These are phyloP conservation scores for Rhysida immarginata DNA, from an alignment of 1,140 invertebrate genomes.

Conservation along the genomic window DNA sequence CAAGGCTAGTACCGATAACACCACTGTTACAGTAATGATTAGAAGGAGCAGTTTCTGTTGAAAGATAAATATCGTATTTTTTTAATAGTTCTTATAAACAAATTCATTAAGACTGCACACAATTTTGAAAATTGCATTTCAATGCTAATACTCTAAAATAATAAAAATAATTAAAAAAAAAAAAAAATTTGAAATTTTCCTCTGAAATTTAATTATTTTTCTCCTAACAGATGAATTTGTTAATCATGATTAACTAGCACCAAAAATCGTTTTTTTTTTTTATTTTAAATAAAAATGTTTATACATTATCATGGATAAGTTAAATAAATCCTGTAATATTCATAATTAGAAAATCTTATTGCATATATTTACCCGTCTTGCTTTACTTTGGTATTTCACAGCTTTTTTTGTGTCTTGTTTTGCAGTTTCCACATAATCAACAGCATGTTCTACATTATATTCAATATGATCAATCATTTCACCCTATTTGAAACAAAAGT, in stretches of 20 bases:
- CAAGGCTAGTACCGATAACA: background rate
- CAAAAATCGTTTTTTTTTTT: no score
- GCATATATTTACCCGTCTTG: slow-evolving; percentile 36
- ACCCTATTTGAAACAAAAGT: slow-evolving; percentile 12
- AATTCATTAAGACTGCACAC: no score
- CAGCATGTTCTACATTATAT: slow-evolving; percentile 22
- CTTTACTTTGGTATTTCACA: slow-evolving; percentile 44
- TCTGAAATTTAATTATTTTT: background rate
- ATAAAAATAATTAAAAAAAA: background rate
- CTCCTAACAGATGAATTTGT: background rate
- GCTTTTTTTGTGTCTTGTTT: slow-evolving; percentile 46
- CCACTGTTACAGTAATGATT: background rate
- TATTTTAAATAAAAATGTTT: background rate
- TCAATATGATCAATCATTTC: slow-evolving; percentile 26
- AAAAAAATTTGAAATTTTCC: background rate
- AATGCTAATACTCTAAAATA: background rate
- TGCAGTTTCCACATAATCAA: slow-evolving; percentile 26
- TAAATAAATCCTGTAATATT: background rate
- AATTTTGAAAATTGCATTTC: background rate
- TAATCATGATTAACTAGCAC: no score
- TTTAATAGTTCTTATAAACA: no score
- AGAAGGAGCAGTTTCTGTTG: background rate
- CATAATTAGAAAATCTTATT: background rate
- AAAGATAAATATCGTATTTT: background rate
- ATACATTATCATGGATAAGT: background rate